Evolutionary conservation across 2,113 vertebrate species (phyloP).

Genomic region (Chloropsis hardwickii): DNA sequence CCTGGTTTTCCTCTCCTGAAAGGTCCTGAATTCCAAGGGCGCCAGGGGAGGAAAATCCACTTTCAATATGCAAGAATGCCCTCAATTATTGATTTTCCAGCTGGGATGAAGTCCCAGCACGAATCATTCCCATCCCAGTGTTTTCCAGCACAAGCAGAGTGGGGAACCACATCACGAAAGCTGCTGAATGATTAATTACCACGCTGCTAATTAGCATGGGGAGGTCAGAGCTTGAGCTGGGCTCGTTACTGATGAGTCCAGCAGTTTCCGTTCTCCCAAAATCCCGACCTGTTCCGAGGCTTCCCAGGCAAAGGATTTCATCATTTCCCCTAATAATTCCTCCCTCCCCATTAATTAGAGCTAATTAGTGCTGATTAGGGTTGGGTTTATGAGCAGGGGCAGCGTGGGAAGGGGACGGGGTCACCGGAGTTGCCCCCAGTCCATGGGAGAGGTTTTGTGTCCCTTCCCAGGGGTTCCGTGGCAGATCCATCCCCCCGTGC

Average conservation of each 20-base stretch:
- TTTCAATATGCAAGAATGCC: background rate
- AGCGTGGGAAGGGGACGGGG: accelerated
- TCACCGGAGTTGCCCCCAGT: accelerated
- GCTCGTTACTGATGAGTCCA: background rate
- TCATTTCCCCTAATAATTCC: background rate
- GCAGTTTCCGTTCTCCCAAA: background rate
- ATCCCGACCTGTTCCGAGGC: background rate
- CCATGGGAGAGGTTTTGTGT: background rate
- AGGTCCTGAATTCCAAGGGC: background rate
- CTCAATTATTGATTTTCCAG: background rate
- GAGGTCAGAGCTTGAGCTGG: background rate
- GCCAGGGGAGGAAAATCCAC: background rate
- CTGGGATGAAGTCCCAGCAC: background rate
- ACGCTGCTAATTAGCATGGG: background rate
- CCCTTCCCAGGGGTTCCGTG: background rate
- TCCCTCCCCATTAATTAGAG: background rate
- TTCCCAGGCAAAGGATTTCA: background rate
- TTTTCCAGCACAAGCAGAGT: background rate
- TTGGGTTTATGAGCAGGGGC: background rate
- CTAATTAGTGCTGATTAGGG: background rate
- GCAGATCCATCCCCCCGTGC: background rate
- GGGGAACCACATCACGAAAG: background rate
- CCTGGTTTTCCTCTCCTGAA: background rate
- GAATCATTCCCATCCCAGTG: background rate
- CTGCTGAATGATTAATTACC: background rate